Evolutionary conservation across 1,140 invertebrate species (phyloP), one percentile per base, ranked within the genome.

Genomic region (Rhagoletis pomonella): DNA sequence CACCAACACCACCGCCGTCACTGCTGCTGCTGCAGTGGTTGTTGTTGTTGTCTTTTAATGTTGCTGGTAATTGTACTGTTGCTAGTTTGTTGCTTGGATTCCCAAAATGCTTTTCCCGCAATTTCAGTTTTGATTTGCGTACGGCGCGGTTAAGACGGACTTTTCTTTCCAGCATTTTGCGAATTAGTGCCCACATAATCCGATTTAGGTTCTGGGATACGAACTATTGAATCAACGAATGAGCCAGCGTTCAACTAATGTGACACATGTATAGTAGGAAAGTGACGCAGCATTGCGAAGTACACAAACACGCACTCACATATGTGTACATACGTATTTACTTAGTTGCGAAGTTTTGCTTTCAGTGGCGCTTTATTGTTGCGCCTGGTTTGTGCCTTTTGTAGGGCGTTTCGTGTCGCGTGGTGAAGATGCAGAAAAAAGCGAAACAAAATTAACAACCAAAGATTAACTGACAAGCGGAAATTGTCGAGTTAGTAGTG

Each of bases 61-160:
- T 67, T 86, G 62, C 62, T 86, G 86, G 55, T 86, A 69, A 67
- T 86, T 77, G 69, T 87, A 69, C 67, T 44, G 42, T 81, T 84
- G 47, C 29, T 19, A 59, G 64, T 87, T 58, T 86, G 55, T 50
- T 73, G 90, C 91, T 90, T 91, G 88, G 89, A 89, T 89, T 92
- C 89, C 90, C 91, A 90, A 91, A 91, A 90, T 89, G 89, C 89
- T 90, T 91, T 92, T 89, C 90, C 90, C 88, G 89, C 91, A 90
- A 91, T 91, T 91, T 92, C 88, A 92, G 91, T 92, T 92, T 89
- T 89, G 90, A 92, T 92, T 92, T 92, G 90, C 90, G 91, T 90
- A 91, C 89, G 89, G 90, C 89, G 89, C 90, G 89, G 90, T 90
- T 90, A 92, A 90, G 90, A 89, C 90, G 90, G 89, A 86, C 87